Conservation (phyloP, 2,888 invertebrate genomes). For the Ectemnius lituratus region DNA sequence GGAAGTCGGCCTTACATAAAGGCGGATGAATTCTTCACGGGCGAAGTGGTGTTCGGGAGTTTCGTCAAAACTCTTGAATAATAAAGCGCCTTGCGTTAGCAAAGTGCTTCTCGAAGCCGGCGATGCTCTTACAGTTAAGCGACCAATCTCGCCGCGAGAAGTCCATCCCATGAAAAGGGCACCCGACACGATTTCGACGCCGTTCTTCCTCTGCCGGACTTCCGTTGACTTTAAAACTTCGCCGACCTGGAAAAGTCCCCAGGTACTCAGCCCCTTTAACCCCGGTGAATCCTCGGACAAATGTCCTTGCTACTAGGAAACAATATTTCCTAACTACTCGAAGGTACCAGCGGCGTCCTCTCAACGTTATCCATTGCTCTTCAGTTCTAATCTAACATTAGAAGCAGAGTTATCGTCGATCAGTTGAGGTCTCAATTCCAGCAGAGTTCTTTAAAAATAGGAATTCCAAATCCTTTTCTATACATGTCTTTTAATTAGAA, state of each 20-base stretch:
- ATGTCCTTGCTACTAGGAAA: no score
- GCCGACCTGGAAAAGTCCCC: neutral
- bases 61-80: constrained; percentile 44
- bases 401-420: no score
- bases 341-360: no score
- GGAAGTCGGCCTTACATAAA: neutral
- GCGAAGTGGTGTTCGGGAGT: constrained; percentile 11
- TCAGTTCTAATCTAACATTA: no score
- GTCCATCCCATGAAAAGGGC: constrained; percentile 8
- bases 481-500: no score
- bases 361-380: no score
- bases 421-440: no score
- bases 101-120: constrained; percentile 23
- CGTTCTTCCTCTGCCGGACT: constrained; percentile 18
- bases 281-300: no score
- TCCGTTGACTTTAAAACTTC: constrained; percentile 20
- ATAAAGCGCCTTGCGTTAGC: constrained; percentile 36
- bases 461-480: no score
- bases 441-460: no score
- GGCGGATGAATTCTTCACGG: constrained; percentile 3
- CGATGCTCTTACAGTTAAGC: constrained; percentile 18
- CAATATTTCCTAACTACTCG: no score
- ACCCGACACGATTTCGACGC: constrained; percentile 20
- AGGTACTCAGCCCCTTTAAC: neutral
- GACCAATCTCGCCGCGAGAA: constrained; percentile 34